phyloP scores from a whole-genome alignment of 2,113 vertebrate genomes.

The Chionodraco myersi region DNA sequence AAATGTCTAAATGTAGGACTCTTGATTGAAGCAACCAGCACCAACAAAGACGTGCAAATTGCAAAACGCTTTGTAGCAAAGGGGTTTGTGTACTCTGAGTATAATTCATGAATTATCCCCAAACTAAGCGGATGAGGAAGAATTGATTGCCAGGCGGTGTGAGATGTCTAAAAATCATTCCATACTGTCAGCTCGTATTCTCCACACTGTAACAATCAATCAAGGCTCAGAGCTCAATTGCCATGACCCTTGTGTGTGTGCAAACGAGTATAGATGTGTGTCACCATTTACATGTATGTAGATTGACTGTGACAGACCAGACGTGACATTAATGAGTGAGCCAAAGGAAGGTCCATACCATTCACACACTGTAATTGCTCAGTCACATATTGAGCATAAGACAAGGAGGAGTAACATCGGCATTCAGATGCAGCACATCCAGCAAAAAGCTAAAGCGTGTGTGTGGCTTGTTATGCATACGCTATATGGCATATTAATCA shows the following conservation, averaged over 20 bases:
- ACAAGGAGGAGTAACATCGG: constrained; percentile 16
- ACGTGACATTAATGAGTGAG: constrained; percentile 58
- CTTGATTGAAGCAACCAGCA: not conserved
- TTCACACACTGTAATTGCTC: constrained; percentile 48
- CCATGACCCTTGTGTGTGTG: constrained; percentile 49
- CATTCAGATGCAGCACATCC: not conserved
- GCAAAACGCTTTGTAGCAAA: not conserved
- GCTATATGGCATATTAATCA: constrained; percentile 1
- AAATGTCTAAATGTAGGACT: not conserved
- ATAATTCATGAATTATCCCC: constrained; percentile 38
- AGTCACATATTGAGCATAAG: constrained; percentile 63
- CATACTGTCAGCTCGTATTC: constrained; percentile 35
- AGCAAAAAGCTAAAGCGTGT: not conserved
- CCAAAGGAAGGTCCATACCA: constrained; percentile 46
- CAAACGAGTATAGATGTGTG: not conserved
- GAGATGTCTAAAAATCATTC: constrained; percentile 41
- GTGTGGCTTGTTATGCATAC: constrained; percentile 10
- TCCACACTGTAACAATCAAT: constrained; percentile 59
- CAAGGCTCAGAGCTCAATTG: constrained; percentile 20
- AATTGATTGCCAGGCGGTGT: constrained; percentile 42
- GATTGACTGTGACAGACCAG: constrained; percentile 47
- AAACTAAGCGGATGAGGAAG: constrained; percentile 25
- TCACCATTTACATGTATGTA: constrained; percentile 17
- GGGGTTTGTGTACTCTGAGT: not conserved
- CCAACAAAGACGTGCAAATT: not conserved